Evolutionary conservation across 2,113 vertebrate genomes (phyloP), one percentile per base, ranked within the genome.

Genomic region (Trematocara macrostoma): DNA sequence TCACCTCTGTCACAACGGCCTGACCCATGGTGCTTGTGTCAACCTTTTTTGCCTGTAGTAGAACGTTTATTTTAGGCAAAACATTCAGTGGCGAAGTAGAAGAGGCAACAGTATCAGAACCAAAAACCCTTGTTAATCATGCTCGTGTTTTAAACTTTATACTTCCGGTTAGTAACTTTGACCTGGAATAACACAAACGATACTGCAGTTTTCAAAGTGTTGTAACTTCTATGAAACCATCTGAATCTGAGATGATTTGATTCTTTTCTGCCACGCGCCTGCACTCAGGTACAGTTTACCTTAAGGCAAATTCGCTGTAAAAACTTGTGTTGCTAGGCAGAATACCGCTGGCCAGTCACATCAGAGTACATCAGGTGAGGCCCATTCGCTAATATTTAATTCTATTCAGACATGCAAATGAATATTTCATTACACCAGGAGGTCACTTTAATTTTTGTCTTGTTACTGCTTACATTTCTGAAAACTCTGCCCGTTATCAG

Each of bases 321-420:
- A 56, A 56, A 61, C 55, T 7, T 42, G 34, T 74, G 84, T 93
- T 91, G 55, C 91, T 16, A 87, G 85, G 87, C 87, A 92, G 90
- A 92, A 64, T 83, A 79, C 12, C 23, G 11, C 31, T n/a, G 29
- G 64, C 84, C 84, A 80, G 8, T 88, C 83, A 83, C 57, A 52
- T 83, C 34, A 51, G 61, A 78, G 45, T 78, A 87, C 85, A 76
- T 88, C 87, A 85, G 87, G 87, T 91, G 81, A 89, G 61, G 76
- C 31, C 23, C 74, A n/a, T 81, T 88, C 20, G 82, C 88, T 82
- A 89, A 94, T 93, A 91, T 90, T 94, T 93, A 92, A 94, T 94
- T 76, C 18, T 71, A 11, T 79, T 81, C 89, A 90, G 83, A 93
- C 86, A 88, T 89, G 87, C 74, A 89, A 83, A 93, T 93, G 15